phyloP scores from a whole-genome alignment of 2,888 invertebrate genomes.

The Sacculina carcini region DNA sequence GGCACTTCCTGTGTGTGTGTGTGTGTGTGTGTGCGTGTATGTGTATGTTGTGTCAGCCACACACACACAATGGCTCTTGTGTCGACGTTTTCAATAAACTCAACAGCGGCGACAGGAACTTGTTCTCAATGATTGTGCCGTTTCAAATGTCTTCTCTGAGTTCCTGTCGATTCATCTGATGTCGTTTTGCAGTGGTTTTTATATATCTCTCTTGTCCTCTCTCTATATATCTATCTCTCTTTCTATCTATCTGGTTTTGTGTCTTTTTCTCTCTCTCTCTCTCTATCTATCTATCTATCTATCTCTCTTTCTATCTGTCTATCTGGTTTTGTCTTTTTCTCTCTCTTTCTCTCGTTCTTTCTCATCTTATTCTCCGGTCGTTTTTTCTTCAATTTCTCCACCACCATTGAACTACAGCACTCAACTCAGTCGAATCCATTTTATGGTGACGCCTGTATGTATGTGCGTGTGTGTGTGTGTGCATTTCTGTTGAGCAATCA shows the following conservation, averaged over 20 bases:
- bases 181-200: not conserved
- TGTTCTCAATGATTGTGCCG: no score
- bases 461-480: not conserved
- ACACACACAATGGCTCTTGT: no score
- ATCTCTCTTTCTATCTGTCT: not conserved
- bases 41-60: no score
- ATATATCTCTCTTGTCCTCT: not conserved
- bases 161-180: not conserved
- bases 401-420: not conserved
- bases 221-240: not conserved
- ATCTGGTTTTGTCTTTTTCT: not conserved
- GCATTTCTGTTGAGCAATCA: no score
- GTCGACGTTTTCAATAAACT: no score
- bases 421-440: not conserved
- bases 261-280: not conserved
- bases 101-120: no score
- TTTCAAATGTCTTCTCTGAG: not conserved
- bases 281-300: not conserved
- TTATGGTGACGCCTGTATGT: not conserved
- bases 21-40: no score
- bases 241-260: not conserved
- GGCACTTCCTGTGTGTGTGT: no score
- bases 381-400: not conserved
- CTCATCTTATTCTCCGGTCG: not conserved
- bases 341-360: no score